A percentile compares a stretch with the other conserved stretches of the same genome.
Evolutionary conservation across 2,113 vertebrate species (phyloP).

Genomic region (Gasterosteus nipponicus): DNA sequence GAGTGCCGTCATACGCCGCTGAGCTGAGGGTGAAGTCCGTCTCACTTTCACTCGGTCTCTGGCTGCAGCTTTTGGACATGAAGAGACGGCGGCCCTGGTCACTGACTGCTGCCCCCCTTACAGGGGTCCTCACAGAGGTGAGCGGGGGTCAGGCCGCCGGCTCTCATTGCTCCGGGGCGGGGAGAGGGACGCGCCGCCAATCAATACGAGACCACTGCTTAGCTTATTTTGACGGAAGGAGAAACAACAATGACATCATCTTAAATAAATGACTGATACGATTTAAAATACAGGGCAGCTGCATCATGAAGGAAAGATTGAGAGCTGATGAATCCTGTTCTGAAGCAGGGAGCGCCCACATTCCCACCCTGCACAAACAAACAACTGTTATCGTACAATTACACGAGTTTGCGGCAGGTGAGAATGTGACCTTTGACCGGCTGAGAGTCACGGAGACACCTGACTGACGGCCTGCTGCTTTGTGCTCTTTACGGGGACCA

Average conservation of each 20-base stretch:
- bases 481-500: constrained; percentile 31
- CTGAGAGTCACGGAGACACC: constrained; percentile 40
- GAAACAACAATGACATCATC: background rate
- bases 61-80: constrained; percentile 24
- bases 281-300: too few species aligned
- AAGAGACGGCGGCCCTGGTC: constrained; percentile 42
- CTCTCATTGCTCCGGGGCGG: constrained; percentile 68
- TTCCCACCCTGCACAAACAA: constrained; percentile 66
- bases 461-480: constrained; percentile 24
- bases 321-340: too few species aligned
- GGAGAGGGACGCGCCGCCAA: constrained; percentile 57
- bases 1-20: background rate
- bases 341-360: constrained; percentile 29
- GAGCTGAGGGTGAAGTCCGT: background rate
- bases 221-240: constrained; percentile 61
- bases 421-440: constrained; percentile 69
- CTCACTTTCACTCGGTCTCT: constrained; percentile 37
- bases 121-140: constrained; percentile 52
- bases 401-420: constrained; percentile 55
- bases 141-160: constrained; percentile 61
- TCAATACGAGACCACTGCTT: constrained; percentile 47
- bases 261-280: background rate
- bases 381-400: constrained; percentile 26
- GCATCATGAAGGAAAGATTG: background rate
- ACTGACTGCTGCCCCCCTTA: constrained; percentile 35